Conservation (phyloP, 2,888 invertebrate species). For the Colostygia pectinataria region DNA sequence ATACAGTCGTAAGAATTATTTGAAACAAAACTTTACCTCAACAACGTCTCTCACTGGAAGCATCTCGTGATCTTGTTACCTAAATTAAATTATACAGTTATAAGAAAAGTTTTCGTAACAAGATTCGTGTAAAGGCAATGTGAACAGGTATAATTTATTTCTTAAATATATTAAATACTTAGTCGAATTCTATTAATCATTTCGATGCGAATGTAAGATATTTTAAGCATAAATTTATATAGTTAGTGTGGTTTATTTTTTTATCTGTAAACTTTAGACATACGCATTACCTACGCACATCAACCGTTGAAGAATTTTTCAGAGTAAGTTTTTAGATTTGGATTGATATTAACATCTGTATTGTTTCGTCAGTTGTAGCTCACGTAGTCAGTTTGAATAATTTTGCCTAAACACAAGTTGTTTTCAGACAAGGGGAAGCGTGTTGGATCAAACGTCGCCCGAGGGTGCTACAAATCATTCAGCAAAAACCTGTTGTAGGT, state of each 20-base stretch:
- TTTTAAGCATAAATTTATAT: too few species aligned
- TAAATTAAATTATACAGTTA: conserved; percentile 53
- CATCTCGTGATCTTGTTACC: conserved; percentile 46
- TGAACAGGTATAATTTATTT: background rate
- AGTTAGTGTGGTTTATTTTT: too few species aligned
- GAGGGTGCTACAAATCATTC: conserved; percentile 76
- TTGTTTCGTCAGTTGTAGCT: conserved; percentile 29
- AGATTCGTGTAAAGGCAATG: conserved; percentile 36
- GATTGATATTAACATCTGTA: conserved; percentile 23
- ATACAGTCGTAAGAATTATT: conserved; percentile 30
- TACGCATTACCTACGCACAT: too few species aligned
- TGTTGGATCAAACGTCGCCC: conserved; percentile 74
- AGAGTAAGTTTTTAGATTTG: conserved; percentile 11
- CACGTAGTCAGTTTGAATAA: conserved; percentile 54
- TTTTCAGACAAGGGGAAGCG: conserved; percentile 66
- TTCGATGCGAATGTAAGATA: too few species aligned
- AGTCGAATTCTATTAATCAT: too few species aligned
- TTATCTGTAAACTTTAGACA: too few species aligned
- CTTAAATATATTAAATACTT: background rate
- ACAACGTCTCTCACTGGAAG: conserved; percentile 41
- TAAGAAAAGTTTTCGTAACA: conserved; percentile 44
- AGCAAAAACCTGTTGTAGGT: conserved; percentile 79
- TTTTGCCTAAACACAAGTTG: conserved; percentile 71
- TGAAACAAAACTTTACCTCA: conserved; percentile 43
- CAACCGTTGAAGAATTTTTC: too few species aligned